Evolutionary conservation across 2,113 vertebrate genomes (phyloP).

Genomic region (Sialia sialis): DNA sequence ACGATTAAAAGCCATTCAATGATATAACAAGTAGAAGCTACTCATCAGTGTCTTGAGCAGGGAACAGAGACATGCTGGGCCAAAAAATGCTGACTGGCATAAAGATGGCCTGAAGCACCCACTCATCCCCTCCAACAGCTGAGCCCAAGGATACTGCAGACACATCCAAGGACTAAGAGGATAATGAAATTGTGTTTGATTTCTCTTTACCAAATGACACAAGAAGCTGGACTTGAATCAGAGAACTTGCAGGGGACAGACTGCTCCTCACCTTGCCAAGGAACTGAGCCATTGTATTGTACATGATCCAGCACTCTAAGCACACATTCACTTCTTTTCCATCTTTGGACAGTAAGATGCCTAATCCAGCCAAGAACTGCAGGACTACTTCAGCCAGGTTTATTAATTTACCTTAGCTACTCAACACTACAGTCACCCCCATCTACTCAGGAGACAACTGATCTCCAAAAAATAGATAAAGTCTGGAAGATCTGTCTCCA

Average conservation of each 20-base stretch:
- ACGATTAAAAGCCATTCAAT: neutral
- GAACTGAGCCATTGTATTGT: neutral
- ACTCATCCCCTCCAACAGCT: neutral
- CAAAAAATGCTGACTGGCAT: neutral
- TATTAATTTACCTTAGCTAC: neutral
- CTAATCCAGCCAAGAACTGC: neutral
- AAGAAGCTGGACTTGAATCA: neutral
- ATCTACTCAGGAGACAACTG: neutral
- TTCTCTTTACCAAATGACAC: neutral
- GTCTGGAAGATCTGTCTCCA: neutral
- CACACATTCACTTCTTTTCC: neutral
- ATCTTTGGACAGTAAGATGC: neutral
- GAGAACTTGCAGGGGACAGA: neutral
- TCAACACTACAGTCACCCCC: neutral
- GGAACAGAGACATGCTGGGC: neutral
- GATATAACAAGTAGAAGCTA: neutral
- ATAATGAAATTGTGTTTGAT: conserved; percentile 2
- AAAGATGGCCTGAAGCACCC: neutral
- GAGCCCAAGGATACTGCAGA: neutral
- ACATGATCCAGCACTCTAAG: neutral
- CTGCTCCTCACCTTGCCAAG: conserved; percentile 11
- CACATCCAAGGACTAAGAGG: neutral
- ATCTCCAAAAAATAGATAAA: neutral
- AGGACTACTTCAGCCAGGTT: neutral
- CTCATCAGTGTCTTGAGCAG: neutral